Conservation (phyloP, 2,888 invertebrate genomes). For the Dermolepida albohirtum region DNA sequence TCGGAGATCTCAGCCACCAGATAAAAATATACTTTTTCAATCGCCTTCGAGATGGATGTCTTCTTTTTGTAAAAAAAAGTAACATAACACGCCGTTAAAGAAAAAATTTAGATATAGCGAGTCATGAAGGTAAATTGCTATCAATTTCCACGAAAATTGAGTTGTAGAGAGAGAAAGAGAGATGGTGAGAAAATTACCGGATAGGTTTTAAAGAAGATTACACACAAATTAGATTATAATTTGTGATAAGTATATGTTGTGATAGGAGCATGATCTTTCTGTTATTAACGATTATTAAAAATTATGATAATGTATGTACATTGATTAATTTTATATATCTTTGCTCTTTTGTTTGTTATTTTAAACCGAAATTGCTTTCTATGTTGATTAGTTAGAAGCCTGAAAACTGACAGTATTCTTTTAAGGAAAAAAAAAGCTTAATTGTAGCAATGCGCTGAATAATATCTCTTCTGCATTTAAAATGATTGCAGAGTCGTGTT, state of each 20-base stretch:
- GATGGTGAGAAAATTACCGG: not conserved
- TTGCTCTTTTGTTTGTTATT: too few species aligned
- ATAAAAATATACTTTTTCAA: constrained; percentile 14
- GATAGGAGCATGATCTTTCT: constrained; percentile 6
- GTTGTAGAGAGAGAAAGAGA: not conserved
- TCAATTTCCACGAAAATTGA: constrained; percentile 20
- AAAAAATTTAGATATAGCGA: constrained; percentile 8
- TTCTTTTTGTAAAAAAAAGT: constrained; percentile 4
- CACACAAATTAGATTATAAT: constrained; percentile 7
- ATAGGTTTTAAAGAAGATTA: constrained; percentile 14
- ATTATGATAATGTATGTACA: constrained; percentile 4
- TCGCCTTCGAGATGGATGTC: not conserved
- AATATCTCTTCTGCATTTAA: too few species aligned
- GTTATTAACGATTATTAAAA: constrained; percentile 25
- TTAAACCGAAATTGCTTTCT: too few species aligned
- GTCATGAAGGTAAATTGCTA: constrained; percentile 26
- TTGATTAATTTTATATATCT: not conserved
- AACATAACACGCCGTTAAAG: not conserved
- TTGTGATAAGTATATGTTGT: constrained; percentile 7
- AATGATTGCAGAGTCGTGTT: too few species aligned
- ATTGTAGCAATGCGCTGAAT: too few species aligned
- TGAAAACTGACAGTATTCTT: too few species aligned
- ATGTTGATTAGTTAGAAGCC: too few species aligned
- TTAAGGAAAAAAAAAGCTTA: too few species aligned
- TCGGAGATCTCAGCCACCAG: constrained; percentile 17